Conservation (phyloP, 2,888 invertebrate species). For the Limenitis arthemis region DNA sequence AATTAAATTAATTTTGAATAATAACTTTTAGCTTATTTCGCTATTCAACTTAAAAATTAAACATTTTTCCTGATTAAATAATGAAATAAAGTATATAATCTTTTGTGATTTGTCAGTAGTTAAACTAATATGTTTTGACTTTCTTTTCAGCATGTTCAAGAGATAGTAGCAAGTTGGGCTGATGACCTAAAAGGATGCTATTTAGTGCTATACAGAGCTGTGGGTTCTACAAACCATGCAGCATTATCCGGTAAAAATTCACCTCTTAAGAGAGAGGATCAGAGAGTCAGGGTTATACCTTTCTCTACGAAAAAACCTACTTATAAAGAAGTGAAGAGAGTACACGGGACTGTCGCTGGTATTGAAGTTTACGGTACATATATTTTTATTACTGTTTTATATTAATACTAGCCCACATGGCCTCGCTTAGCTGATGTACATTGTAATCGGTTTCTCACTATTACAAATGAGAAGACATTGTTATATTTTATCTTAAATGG, state of each 20-base stretch:
- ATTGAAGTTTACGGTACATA: slow-evolving; percentile 76
- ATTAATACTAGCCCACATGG: too few species aligned
- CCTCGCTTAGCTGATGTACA: too few species aligned
- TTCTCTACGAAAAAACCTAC: slow-evolving; percentile 88
- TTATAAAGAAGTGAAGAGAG: slow-evolving; percentile 83
- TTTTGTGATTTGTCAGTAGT: too few species aligned
- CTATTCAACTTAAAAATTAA: too few species aligned
- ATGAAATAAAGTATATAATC: too few species aligned
- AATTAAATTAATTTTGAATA: too few species aligned
- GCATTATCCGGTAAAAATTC: slow-evolving; percentile 84
- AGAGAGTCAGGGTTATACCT: slow-evolving; percentile 78
- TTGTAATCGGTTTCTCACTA: too few species aligned
- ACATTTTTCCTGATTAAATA: too few species aligned
- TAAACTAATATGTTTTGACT: too few species aligned
- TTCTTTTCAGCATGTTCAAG: slow-evolving; percentile 79
- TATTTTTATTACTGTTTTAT: background rate
- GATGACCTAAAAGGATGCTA: slow-evolving; percentile 76
- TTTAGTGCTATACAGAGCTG: slow-evolving; percentile 83
- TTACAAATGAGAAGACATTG: too few species aligned
- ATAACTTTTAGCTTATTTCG: too few species aligned
- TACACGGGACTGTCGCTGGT: slow-evolving; percentile 77
- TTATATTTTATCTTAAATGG: too few species aligned
- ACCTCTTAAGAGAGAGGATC: slow-evolving; percentile 75
- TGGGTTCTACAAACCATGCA: slow-evolving; percentile 78
- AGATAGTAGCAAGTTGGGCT: slow-evolving; percentile 78